Conservation (phyloP, 2,888 invertebrate genomes). For the Homarus gammarus region DNA sequence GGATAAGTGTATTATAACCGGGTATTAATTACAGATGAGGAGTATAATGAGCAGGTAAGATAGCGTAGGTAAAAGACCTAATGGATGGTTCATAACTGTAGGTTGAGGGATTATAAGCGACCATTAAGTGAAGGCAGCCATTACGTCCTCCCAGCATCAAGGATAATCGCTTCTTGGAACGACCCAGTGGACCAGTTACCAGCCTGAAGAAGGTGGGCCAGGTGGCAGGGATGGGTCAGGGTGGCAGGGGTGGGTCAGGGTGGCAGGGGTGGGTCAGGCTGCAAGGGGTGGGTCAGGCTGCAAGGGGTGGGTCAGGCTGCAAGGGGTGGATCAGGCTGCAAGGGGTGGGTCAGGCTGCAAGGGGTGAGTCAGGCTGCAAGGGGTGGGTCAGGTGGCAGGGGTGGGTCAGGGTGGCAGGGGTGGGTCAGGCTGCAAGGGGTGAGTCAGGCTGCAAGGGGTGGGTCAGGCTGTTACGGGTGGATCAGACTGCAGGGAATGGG, state of each 20-base stretch:
- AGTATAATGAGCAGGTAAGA: neutral
- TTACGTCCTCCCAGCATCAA: neutral
- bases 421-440: too few relatives aligned
- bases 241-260: neutral
- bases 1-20: neutral
- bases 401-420: neutral
- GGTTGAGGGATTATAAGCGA: neutral
- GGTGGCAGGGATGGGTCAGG: neutral
- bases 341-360: neutral
- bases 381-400: neutral
- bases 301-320: neutral
- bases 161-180: neutral
- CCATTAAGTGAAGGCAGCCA: constrained; percentile 7
- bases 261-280: neutral
- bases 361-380: neutral
- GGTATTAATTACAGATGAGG: neutral
- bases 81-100: neutral
- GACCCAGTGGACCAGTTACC: neutral
- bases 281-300: neutral
- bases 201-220: neutral
- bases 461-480: too few relatives aligned
- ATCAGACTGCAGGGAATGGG: neutral
- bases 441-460: neutral
- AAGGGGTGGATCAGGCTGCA: neutral
- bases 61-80: neutral